phyloP scores from a whole-genome alignment of 2,113 vertebrate genomes.

The Rousettus leschenaultii region DNA sequence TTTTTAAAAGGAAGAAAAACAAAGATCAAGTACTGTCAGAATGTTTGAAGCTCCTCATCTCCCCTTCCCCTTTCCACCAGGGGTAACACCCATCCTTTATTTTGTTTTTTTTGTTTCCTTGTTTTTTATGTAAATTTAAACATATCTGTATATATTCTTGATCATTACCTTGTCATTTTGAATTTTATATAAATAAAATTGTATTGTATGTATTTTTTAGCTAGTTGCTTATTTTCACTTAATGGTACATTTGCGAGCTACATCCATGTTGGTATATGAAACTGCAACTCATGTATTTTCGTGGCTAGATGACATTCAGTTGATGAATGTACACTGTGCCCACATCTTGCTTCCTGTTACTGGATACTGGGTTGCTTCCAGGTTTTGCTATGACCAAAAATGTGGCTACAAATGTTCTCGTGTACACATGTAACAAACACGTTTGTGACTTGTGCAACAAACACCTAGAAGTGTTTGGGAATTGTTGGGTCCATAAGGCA shows the following conservation, averaged over 20 bases:
- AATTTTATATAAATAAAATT: background rate
- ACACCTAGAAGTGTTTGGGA: background rate
- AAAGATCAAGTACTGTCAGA: background rate
- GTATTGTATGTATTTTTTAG: background rate
- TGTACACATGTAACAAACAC: background rate
- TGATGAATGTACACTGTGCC: background rate
- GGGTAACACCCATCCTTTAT: background rate
- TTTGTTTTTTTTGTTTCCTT: background rate
- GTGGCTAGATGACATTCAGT: background rate
- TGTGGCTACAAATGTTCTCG: background rate
- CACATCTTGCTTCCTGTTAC: background rate
- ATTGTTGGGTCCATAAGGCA: background rate
- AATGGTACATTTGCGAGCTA: background rate
- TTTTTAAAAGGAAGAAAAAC: background rate
- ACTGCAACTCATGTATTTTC: background rate
- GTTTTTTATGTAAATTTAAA: background rate
- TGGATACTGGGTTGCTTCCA: background rate
- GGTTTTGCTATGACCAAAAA: background rate
- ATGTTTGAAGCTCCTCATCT: background rate
- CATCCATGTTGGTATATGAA: background rate
- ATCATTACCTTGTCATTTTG: background rate
- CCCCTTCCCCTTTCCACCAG: background rate
- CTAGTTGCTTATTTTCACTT: background rate
- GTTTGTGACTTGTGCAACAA: background rate
- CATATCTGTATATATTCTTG: background rate